A percentile compares a stretch with the other conserved stretches of the same genome.
Conservation (phyloP, 2,113 vertebrate genomes). For the Diglossa brunneiventris region DNA sequence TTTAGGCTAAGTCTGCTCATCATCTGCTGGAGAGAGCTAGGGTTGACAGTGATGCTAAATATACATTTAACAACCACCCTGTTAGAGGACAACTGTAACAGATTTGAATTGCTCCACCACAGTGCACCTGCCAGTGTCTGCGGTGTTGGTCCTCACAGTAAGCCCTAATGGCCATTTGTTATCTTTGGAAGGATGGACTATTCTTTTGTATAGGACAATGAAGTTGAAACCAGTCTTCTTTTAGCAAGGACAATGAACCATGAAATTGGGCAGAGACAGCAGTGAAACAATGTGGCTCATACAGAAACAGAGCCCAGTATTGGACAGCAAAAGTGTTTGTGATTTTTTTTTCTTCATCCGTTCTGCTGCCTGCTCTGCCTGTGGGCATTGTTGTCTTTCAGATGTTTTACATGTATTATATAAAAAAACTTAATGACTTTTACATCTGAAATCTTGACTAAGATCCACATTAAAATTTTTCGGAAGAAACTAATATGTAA, state of each 20-base stretch:
- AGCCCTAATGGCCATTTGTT: background rate
- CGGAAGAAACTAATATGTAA: background rate
- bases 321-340: background rate
- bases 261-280: slow-evolving; percentile 24
- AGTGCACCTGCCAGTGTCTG: background rate
- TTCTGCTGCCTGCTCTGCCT: background rate
- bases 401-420: background rate
- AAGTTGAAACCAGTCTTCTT: background rate
- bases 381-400: background rate
- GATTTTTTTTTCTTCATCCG: background rate
- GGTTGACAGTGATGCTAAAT: background rate
- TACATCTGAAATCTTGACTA: background rate
- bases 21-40: background rate
- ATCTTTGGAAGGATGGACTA: slow-evolving; percentile 9
- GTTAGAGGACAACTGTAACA: background rate
- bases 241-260: slow-evolving; percentile 29
- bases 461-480: background rate
- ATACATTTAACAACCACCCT: background rate
- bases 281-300: background rate
- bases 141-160: background rate
- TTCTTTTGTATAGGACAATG: slow-evolving; percentile 16
- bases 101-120: background rate
- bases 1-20: background rate
- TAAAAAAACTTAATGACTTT: background rate
- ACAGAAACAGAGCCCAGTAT: background rate